phyloP scores from a whole-genome alignment of 2,888 invertebrate genomes.

The Drosophila paracracens region DNA sequence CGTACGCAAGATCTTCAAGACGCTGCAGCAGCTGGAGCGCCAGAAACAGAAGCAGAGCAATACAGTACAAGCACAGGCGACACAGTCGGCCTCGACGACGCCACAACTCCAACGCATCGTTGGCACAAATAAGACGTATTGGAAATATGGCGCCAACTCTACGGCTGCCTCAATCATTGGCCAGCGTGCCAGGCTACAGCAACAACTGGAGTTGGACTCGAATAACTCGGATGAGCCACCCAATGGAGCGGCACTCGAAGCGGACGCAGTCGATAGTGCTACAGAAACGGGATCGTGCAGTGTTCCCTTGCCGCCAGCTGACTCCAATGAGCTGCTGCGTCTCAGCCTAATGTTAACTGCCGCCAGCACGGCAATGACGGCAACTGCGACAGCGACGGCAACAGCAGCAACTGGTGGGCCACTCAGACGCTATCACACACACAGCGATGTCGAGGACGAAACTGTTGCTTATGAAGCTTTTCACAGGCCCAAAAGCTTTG shows the following conservation, averaged over 20 bases:
- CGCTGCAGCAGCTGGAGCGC: conserved; percentile 82
- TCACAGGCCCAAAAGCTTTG: conserved; percentile 81
- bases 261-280: conserved; percentile 73
- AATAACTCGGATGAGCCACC: conserved; percentile 68
- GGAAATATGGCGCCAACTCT: conserved; percentile 83
- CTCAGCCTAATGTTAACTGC: conserved; percentile 83
- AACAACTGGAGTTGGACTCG: conserved; percentile 68
- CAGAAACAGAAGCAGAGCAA: conserved; percentile 66
- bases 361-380: conserved; percentile 81
- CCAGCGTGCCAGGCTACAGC: conserved; percentile 67
- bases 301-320: conserved; percentile 80
- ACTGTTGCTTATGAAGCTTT: conserved; percentile 84
- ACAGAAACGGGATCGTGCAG: conserved; percentile 84
- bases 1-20: conserved; percentile 82
- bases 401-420: conserved; percentile 73
- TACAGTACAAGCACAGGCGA: conserved; percentile 8
- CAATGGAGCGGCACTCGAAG: conserved; percentile 54
- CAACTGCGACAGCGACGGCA: conserved; percentile 50
- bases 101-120: conserved; percentile 72
- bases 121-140: conserved; percentile 82
- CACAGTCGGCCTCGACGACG: conserved; percentile 30
- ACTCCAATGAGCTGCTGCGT: conserved; percentile 83
- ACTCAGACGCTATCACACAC: conserved; percentile 52
- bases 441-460: conserved; percentile 64
- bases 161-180: conserved; percentile 82